These are phyloP conservation scores for Mactra quadrangularis DNA, from an alignment of 1,140 invertebrate genomes.

Conservation along the genomic window DNA sequence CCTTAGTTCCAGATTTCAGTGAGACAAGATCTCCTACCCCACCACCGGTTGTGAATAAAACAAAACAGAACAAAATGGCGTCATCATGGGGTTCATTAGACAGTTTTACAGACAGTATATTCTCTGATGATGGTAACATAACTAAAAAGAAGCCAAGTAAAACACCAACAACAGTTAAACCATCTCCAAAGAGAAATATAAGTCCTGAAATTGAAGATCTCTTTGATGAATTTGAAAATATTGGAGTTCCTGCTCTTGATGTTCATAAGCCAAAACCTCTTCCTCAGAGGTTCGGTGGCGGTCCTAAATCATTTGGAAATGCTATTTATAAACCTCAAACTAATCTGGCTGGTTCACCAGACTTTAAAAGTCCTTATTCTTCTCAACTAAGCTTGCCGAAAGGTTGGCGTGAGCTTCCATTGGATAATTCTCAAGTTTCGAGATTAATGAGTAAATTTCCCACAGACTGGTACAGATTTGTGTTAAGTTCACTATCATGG, in stretches of 20 bases:
- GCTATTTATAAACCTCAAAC: slow-evolving; percentile 80
- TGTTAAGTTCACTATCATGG: slow-evolving; percentile 74
- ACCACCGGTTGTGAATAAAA: slow-evolving; percentile 8
- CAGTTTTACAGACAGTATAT: slow-evolving; percentile 80
- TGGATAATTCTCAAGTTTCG: slow-evolving; percentile 80
- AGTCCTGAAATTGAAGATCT: slow-evolving; percentile 72
- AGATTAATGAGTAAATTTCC: slow-evolving; percentile 79
- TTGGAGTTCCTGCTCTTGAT: slow-evolving; percentile 79
- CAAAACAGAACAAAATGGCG: slow-evolving; percentile 62
- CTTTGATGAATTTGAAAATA: slow-evolving; percentile 73
- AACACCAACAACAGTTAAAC: slow-evolving; percentile 30
- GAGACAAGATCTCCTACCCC: slow-evolving; percentile 62
- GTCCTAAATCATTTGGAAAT: slow-evolving; percentile 46
- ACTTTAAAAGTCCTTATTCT: slow-evolving; percentile 79
- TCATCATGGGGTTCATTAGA: slow-evolving; percentile 73
- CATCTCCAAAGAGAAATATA: slow-evolving; percentile 52
- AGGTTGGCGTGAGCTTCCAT: slow-evolving; percentile 81
- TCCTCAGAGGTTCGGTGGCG: slow-evolving; percentile 45
- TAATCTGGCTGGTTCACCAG: slow-evolving; percentile 80
- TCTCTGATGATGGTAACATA: slow-evolving; percentile 76
- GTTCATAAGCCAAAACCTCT: slow-evolving; percentile 64
- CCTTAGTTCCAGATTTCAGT: slow-evolving; percentile 39
- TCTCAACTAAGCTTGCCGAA: slow-evolving; percentile 78
- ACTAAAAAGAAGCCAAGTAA: slow-evolving; percentile 65
- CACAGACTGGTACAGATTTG: slow-evolving; percentile 81